Base-by-base conservation (phyloP, 2,888 invertebrate genomes). In the Brachyopa scutellaris region DNA sequence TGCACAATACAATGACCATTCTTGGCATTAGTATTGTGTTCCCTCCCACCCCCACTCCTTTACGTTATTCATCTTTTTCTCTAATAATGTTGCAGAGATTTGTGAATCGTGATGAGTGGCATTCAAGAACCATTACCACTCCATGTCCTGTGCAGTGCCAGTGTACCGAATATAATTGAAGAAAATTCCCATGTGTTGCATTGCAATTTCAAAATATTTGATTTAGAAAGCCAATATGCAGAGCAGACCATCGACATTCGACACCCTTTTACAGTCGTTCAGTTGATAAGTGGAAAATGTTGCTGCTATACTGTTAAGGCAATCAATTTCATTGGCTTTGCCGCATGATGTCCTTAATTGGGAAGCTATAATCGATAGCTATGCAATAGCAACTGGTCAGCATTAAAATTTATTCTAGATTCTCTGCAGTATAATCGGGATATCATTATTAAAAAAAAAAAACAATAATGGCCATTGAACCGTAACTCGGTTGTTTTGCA, bases 71-170 rank as follows among this genome's bases (percentile, higher is more conserved):
- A n/a, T 33, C 17, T 19, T 7, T 5, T n/a, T 31, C 45, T 45
- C 55, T 57, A 26, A 74, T 74, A 42, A 55, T 61, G 61, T 45
- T 45, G 47, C 49, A 38, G 62, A 64, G 62, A 57, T 77, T 70
- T 77, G 40, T 70, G 55, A 62, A 42, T 49, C 59, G 23, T 36
- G 74, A 69, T 62, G 55, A 69, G 67, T 67, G 55, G 31, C 33
- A 15, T 40, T 42, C 40, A 29, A 8, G 23, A 42, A 17, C 33
- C 45, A 19, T 51, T 26, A n/a, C n/a, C n/a, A n/a, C n/a, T n/a
- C n/a, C n/a, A n/a, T n/a, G n/a, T n/a, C 11, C 29, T 13, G 15
- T 69, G 7, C 36, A 38, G 8, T 26, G 51, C 29, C 29, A n/a
- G 13, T 29, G 49, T 9, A 11, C 59, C 57, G 57, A 66, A 57